A percentile compares a stretch with the other conserved stretches of the same genome.
Conservation (phyloP, 2,113 vertebrate species). For the Columba janthina region DNA sequence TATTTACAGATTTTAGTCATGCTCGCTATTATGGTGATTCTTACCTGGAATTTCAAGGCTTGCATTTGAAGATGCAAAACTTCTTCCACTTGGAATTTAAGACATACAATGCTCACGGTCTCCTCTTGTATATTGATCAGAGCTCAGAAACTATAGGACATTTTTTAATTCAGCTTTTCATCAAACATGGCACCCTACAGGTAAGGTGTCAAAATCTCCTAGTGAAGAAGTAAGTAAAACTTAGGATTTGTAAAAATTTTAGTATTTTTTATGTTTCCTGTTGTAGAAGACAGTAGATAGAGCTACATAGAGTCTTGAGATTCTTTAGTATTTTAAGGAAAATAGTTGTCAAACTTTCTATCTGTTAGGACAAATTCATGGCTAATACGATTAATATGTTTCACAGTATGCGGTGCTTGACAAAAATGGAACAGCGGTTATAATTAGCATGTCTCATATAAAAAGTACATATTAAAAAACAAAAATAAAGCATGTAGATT, state of each 20-base stretch:
- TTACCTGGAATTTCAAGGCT: slow-evolving; percentile 82
- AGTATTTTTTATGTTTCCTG: background rate
- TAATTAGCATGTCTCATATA: background rate
- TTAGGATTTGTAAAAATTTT: background rate
- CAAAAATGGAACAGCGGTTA: background rate
- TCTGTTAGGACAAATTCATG: background rate
- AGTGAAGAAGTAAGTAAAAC: background rate
- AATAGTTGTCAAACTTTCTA: background rate
- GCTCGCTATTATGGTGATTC: slow-evolving; percentile 78
- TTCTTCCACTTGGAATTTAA: slow-evolving; percentile 81
- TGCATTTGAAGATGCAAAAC: slow-evolving; percentile 72
- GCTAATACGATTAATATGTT: background rate
- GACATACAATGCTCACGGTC: slow-evolving; percentile 72
- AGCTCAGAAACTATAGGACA: slow-evolving; percentile 34
- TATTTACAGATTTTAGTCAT: slow-evolving; percentile 72
- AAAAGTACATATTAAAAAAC: background rate
- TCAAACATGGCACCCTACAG: slow-evolving; percentile 78
- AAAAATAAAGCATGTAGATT: background rate
- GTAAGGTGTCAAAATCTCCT: slow-evolving; percentile 56
- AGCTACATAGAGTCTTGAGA: background rate
- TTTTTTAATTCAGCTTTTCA: slow-evolving; percentile 81
- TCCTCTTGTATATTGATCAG: slow-evolving; percentile 78
- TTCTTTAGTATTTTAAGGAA: background rate
- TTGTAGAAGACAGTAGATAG: background rate
- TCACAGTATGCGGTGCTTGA: background rate